Evolutionary conservation across 2,797 vertebrate genomes (phyloP), one percentile per base, ranked within the genome.

Genomic region (Brotula barbata): DNA sequence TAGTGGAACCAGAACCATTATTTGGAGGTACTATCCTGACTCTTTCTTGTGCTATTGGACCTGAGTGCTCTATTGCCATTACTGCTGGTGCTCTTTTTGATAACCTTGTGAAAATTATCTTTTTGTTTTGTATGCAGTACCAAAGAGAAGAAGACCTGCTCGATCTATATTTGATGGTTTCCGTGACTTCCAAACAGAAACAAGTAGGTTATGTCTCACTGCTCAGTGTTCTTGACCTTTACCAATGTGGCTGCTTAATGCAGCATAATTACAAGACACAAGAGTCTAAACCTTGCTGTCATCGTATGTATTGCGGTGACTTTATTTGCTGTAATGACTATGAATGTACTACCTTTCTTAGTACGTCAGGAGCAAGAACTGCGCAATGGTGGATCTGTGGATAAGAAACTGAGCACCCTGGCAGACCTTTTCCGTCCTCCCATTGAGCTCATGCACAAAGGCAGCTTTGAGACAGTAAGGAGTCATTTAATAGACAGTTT

Each of bases 391-490:
- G 96, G 94, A 7, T 93, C 95, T 0, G 94, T 97, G 85, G 97
- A 99, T 89, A 98, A 99, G 91, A 99, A 98, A 87, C 92, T 99
- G 56, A 99, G 96, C 64, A 99, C 97, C 5, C 87, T 99, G 81
- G 97, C 97, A 55, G 97, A 99, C 85, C 94, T 99, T 37, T 99
- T 99, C 89, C 93, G 97, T 68, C 97, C 97, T 58, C 97, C 97
- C 61, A 98, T 99, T 74, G 97, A 99, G 80, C 92, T 99, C 83
- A 99, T 99, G 96, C 97, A 99, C 91, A 99, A 99, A 91, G 97
- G 97, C 86, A 99, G 97, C 91, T 99, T 99, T 91, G 97, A 99
- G 90, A 98, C 97, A 73, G 97, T 99, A 84, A 91, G 94, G 41
- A 77, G 57, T 73, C 66, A 34, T 48, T 71, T 59, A 17, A 48